These are phyloP conservation scores for Dinocampus coccinellae DNA, from an alignment of 2,888 invertebrate species.

Conservation along the genomic window DNA sequence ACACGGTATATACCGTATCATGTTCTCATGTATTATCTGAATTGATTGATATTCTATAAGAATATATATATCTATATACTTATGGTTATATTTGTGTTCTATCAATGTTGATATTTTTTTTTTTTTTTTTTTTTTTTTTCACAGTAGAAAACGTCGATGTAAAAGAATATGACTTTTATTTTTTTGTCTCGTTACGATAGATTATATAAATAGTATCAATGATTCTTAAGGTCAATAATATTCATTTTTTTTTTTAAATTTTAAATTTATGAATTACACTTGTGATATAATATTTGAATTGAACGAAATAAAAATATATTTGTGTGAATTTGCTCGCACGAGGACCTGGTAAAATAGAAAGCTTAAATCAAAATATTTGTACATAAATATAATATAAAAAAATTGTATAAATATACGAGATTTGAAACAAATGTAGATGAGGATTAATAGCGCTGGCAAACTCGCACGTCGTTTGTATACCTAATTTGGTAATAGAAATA, in stretches of 20 bases:
- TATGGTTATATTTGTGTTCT: background rate
- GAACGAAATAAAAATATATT: background rate
- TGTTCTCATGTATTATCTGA: background rate
- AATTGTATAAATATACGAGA: background rate
- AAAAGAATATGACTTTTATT: too few species aligned
- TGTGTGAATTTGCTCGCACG: slow-evolving; percentile 39
- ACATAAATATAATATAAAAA: background rate
- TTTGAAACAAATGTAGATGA: background rate
- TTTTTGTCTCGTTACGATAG: too few species aligned
- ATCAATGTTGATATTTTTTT: slow-evolving; percentile 21
- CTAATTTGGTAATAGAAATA: slow-evolving; percentile 14
- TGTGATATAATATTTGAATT: too few species aligned
- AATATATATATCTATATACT: too few species aligned
- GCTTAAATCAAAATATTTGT: background rate
- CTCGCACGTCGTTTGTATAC: slow-evolving; percentile 17
- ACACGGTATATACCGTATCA: background rate
- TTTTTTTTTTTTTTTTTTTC: too few species aligned
- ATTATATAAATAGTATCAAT: too few species aligned
- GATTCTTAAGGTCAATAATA: too few species aligned
- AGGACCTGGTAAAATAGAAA: slow-evolving; percentile 42
- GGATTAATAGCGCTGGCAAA: slow-evolving; percentile 33
- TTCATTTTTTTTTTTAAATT: too few species aligned
- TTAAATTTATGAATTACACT: too few species aligned
- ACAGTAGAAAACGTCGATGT: background rate
- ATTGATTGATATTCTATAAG: background rate